Evolutionary conservation across 1,140 invertebrate species (phyloP).

Genomic region (Vollenhovia emeryi): DNA sequence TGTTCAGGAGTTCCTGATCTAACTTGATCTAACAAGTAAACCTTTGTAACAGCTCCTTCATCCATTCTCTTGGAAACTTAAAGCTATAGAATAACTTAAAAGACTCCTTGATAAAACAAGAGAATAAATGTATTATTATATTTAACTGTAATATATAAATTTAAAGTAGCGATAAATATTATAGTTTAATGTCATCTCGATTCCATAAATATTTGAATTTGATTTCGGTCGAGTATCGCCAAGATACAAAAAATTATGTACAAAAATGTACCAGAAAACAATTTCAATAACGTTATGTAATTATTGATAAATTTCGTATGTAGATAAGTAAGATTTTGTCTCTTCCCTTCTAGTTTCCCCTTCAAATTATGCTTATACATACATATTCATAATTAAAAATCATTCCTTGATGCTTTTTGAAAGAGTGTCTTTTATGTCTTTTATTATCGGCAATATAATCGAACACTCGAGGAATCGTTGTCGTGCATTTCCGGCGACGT

Average conservation of each 20-base stretch:
- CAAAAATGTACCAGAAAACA: not conserved
- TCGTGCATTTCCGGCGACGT: slow-evolving; percentile 44
- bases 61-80: not conserved
- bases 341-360: not conserved
- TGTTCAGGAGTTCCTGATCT: slow-evolving; percentile 1
- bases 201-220: not conserved
- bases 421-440: not conserved
- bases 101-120: not conserved
- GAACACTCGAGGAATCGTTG: slow-evolving; percentile 50
- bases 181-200: not conserved
- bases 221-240: not conserved
- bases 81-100: not conserved
- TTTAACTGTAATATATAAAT: not conserved
- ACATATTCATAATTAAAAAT: not conserved
- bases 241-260: not conserved
- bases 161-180: not conserved
- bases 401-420: not conserved
- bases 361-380: not conserved
- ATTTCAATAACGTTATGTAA: not conserved
- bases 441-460: slow-evolving; percentile 44
- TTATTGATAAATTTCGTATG: not conserved
- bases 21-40: slow-evolving; percentile 20
- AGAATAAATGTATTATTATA: not conserved
- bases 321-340: not conserved
- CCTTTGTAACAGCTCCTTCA: not conserved